Evolutionary conservation across 35 echinoderm and acorn worm species (phyloP), one percentile per base, ranked within the genome.

Genomic region (Ptychodera flava): DNA sequence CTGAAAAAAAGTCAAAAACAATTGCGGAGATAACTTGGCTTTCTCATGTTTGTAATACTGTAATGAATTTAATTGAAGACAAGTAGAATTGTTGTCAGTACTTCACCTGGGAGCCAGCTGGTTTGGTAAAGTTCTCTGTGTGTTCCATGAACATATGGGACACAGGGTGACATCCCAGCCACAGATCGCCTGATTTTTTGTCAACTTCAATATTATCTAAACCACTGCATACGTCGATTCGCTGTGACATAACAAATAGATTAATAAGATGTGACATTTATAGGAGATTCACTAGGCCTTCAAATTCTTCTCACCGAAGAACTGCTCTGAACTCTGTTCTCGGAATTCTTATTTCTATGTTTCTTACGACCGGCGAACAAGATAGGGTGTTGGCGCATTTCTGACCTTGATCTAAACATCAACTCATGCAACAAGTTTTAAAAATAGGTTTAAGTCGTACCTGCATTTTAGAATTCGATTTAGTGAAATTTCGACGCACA

Each of bases 101-200:
- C 6, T 34, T 31, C n/a, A 83, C 82, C 82, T 83, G 82, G 1
- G 82, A 1, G 30, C 33, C 33, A 83, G 82, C 29, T 1, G 35
- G 82, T 16, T 37, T 10, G 35, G 34, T 35, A 16, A 34, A 35
- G 2, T 83, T n/a, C 29, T 83, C 28, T 83, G 28, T 35, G 30
- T 83, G 35, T 36, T 34, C 30, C 34, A 30, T 1, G 30, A 83
- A 83, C 31, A 36, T 34, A 6, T 83, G 33, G 2, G n/a, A n/a
- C 29, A 83, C 37, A 31, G 82, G 82, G 29, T 83, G 82, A 83
- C 82, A 83, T 6, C 82, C 82, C 16, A 36, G 82, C 82, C 82
- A 83, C 35, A 83, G 34, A 34, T 83, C 35, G 1, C 82, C 82
- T 36, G 12, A 1, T 34, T 83, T 36, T 36, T 36, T 36, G n/a